Base-by-base conservation (phyloP, 2,888 invertebrate genomes). In the Cylindroiulus punctatus region DNA sequence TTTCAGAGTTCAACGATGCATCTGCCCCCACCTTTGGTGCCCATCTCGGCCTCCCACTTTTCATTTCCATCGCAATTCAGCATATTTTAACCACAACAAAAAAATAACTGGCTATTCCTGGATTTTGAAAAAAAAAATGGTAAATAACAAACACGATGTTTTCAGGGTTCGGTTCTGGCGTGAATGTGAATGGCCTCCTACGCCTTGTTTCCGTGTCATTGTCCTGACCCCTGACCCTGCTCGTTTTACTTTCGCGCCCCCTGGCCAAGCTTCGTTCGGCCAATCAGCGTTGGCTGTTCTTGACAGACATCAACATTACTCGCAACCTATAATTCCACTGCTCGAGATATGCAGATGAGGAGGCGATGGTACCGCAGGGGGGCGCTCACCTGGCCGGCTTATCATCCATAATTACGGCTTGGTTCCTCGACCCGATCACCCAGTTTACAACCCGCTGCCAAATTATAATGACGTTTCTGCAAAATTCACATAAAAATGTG, bases 131-230 rank as follows among this genome's bases (percentile, higher is more conserved):
- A 65, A 65, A 12, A 65, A 26, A 65, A 10, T 26, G 8, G 76
- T n/a, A 52, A 76, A 76, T 76, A 76, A 76, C 32, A 76, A 30
- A 76, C 30, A 26, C 14, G 32, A 32, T 32, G 10, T 76, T 76
- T 65, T 65, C 65, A 65, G 65, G 26, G 65, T 26, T 22, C 26
- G 65, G 26, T 22, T 76, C 26, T 30, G 76, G 14, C 14, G 2
- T 2, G 10, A 17, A 76, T 32, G 76, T 76, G 76, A 76, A 76
- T 76, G 76, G 76, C 76, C 76, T 76, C 76, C 76, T 76, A 76
- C 76, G 30, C 76, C 76, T 76, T 76, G 76, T 76, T 76, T 76
- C 76, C 76, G 76, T 76, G 76, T 76, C 76, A 76, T 76, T 76
- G 76, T 76, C 76, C 76, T 76, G 30, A 76, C 76, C 76, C 76